phyloP scores from a whole-genome alignment of 2,113 vertebrate species.

The Procavia capensis region DNA sequence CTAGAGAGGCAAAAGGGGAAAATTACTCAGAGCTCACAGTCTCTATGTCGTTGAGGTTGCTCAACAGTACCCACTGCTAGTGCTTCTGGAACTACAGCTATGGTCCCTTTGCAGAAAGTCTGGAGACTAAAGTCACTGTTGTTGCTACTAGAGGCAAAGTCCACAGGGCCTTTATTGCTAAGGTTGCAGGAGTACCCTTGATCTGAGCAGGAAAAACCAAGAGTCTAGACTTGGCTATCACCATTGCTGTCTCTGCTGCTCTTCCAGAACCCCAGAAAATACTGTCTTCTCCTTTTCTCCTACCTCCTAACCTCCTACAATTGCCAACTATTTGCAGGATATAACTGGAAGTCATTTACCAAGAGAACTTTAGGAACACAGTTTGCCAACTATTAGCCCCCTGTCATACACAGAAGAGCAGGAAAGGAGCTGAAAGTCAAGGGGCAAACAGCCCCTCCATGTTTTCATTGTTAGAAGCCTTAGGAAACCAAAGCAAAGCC shows the following conservation, averaged over 20 bases:
- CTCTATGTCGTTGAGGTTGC: neutral
- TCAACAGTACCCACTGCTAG: neutral
- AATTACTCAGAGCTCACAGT: neutral
- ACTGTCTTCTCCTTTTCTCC: neutral
- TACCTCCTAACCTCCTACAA: neutral
- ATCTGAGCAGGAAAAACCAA: neutral
- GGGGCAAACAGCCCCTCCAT: neutral
- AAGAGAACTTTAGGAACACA: neutral
- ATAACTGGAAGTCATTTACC: neutral
- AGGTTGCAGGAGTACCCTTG: neutral
- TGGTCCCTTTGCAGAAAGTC: neutral
- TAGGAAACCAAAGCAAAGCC: neutral
- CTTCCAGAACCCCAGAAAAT: neutral
- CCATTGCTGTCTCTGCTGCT: neutral
- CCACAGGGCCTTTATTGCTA: neutral
- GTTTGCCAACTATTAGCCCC: neutral
- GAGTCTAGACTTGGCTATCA: neutral
- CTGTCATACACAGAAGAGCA: neutral
- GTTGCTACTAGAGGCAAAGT: neutral
- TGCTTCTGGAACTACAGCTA: neutral
- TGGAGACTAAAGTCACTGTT: neutral
- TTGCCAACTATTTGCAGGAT: neutral
- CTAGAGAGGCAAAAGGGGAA: neutral
- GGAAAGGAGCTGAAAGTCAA: neutral
- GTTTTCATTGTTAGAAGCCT: neutral